These are phyloP conservation scores for Catostomus latipinnis DNA, from an alignment of 2,797 vertebrate genomes.

Conservation along the genomic window DNA sequence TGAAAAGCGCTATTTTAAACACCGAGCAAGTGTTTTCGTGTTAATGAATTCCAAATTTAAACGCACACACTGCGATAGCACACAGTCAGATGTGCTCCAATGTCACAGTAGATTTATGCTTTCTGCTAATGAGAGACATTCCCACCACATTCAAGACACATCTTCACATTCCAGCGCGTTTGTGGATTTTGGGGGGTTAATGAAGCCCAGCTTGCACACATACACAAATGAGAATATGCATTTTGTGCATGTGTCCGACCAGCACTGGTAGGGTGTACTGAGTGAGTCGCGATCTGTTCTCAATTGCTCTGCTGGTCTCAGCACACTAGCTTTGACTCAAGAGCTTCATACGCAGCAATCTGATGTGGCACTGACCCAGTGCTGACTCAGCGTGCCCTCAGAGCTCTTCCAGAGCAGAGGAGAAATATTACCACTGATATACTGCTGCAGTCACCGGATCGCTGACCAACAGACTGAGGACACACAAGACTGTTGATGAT, in stretches of 20 bases:
- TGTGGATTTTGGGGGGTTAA: neutral
- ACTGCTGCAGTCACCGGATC: neutral
- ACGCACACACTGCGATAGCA: neutral
- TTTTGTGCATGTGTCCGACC: neutral
- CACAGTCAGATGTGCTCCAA: neutral
- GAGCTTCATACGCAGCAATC: conserved; percentile 8
- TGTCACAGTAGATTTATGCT: conserved; percentile 40
- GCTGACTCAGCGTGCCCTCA: conserved; percentile 2
- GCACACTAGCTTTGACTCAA: neutral
- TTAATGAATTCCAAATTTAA: neutral
- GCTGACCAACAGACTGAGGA: neutral
- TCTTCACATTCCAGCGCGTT: conserved; percentile 5
- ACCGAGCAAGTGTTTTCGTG: neutral
- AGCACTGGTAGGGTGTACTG: neutral
- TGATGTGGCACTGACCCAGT: conserved; percentile 19
- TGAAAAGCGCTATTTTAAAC: no score
- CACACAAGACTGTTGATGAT: neutral
- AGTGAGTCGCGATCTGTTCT: neutral
- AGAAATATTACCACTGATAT: conserved; percentile 22
- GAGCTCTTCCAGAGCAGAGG: conserved; percentile 21
- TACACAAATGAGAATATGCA: conserved; percentile 16
- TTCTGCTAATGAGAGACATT: conserved; percentile 44
- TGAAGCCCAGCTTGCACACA: conserved; percentile 3
- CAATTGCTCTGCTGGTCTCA: neutral
- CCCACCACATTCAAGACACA: neutral